Percentiles rank a stretch among this genome's conserved stretches.
Evolutionary conservation across 2,113 vertebrate genomes (phyloP).

Genomic region (Podilymbus podiceps): DNA sequence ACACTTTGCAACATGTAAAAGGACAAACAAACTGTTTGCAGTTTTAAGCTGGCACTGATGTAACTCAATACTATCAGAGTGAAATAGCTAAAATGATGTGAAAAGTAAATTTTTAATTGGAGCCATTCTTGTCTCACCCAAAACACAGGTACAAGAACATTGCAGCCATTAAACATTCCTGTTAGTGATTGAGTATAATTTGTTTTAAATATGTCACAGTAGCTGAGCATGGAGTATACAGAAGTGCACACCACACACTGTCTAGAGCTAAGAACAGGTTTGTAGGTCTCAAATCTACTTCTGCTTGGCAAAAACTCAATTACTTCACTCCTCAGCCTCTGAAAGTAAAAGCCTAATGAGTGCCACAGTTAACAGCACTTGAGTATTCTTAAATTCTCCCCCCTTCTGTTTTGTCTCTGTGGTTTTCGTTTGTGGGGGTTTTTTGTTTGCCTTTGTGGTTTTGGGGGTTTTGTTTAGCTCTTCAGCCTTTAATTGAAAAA

Average conservation of each 20-base stretch:
- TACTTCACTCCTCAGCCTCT: background rate
- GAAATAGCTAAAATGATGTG: background rate
- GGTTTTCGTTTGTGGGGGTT: no score
- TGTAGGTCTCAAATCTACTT: background rate
- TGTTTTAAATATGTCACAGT: background rate
- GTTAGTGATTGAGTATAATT: background rate
- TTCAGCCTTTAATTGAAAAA: background rate
- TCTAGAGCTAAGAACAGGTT: background rate
- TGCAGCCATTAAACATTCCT: background rate
- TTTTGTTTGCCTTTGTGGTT: no score
- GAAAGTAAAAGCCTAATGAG: background rate
- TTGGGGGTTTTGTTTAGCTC: background rate
- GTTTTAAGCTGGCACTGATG: background rate
- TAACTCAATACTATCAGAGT: background rate
- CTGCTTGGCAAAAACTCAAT: background rate
- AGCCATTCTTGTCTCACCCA: background rate
- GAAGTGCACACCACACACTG: rapidly evolving
- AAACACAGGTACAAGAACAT: background rate
- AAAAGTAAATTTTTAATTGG: background rate
- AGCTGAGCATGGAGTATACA: background rate
- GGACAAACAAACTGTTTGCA: background rate
- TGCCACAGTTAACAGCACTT: background rate
- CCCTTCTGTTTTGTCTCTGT: no score
- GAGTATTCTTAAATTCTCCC: background rate
- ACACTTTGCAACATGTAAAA: background rate